A percentile compares a stretch with the other conserved stretches of the same genome.
phyloP scores from a whole-genome alignment of 2,797 vertebrate species.

The Myiotriccus ornatus region DNA sequence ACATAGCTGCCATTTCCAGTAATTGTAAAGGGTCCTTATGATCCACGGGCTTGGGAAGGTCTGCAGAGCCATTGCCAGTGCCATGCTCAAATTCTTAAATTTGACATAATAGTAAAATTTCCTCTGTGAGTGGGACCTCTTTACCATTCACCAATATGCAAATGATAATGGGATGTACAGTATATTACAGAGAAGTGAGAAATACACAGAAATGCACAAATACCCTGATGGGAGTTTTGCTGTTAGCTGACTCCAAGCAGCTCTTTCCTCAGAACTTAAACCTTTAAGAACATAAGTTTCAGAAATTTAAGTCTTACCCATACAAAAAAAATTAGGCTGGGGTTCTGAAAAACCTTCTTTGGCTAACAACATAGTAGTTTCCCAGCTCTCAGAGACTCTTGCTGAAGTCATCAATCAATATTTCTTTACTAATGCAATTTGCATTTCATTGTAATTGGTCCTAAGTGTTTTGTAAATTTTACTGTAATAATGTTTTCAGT shows the following conservation, averaged over 20 bases:
- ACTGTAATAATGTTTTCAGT: not conserved
- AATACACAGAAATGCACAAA: not conserved
- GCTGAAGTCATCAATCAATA: not conserved
- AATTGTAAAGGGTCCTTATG: not conserved
- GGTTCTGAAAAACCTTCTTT: not conserved
- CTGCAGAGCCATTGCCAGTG: not conserved
- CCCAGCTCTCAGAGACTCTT: not conserved
- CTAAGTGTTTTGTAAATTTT: not conserved
- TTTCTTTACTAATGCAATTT: not conserved
- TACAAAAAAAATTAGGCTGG: not conserved
- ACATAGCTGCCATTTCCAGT: not conserved
- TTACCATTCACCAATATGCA: not conserved
- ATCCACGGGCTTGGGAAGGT: not conserved
- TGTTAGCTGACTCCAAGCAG: not conserved
- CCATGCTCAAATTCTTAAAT: not conserved
- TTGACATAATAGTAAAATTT: not conserved
- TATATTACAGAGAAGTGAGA: not conserved
- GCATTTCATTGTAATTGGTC: not conserved
- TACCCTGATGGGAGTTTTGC: not conserved
- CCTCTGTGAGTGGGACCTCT: not conserved
- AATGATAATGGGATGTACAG: not conserved
- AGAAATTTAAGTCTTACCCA: not conserved
- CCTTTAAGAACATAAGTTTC: not conserved
- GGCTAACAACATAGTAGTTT: not conserved
- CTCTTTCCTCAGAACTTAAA: not conserved